Base-by-base conservation (phyloP, 2,113 vertebrate genomes). In the Gobius niger region DNA sequence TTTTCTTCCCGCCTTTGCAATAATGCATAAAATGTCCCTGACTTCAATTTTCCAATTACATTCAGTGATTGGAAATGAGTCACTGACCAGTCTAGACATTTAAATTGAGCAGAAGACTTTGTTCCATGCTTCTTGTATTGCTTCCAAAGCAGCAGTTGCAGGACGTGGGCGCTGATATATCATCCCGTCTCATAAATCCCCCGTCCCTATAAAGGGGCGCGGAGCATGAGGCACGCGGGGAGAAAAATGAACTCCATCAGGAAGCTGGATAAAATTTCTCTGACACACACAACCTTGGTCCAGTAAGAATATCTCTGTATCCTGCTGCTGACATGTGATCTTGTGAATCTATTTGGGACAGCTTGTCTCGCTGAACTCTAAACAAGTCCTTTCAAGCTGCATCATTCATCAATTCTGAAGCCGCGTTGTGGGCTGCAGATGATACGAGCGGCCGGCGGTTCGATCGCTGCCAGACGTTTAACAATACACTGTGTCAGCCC, bases 271-370 rank as follows among this genome's bases (percentile, higher is more conserved):
- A 91, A 78, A 78, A 89, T 93, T 92, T 93, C 93, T 90, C 89
- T 90, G 91, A 91, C 91, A 87, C 89, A 88, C 85, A 85, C 88
- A 91, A 91, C 90, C 85, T 91, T 91, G 80, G 82, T 89, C 81
- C 83, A 83, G 90, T 87, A 87, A 92, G 89, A 90, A 88, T 89
- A 92, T 93, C 88, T 87, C 86, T 82, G 88, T 88, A 90, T 93
- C 89, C 90, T 91, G 92, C 90, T 91, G 92, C 83, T 83, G 92
- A 93, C 89, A 93, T 87, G 89, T 81, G 91, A 94, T 90, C 90
- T 87, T 88, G 84, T 72, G 80, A 88, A 90, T 92, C 91, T 92
- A 91, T 92, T 85, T 74, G 85, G 89, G 90, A 91, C 76, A 81
- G 84, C 84, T 90, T 84, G 82, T 89, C 91, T 91, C 83, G 65